A percentile compares a stretch with the other conserved stretches of the same genome.
These are phyloP conservation scores for Drosophila rhopaloa DNA, from an alignment of 1,140 invertebrate genomes.

Conservation along the genomic window DNA sequence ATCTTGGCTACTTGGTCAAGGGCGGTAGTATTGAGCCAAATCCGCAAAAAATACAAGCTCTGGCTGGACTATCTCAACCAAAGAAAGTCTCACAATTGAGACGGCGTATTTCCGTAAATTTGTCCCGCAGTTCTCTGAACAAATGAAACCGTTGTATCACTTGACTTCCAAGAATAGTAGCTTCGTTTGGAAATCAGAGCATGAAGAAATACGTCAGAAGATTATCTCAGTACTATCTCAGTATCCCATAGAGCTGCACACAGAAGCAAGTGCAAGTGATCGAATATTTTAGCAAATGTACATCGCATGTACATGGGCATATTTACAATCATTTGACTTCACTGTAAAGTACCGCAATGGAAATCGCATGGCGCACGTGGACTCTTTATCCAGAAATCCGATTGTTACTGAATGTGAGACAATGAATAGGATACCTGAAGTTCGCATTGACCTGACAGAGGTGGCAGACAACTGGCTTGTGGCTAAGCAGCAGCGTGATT, in stretches of 20 bases:
- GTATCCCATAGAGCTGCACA: slow-evolving; percentile 9
- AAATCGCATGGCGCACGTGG: neutral
- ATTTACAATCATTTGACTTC: slow-evolving; percentile 3
- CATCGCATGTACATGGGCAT: slow-evolving; percentile 4
- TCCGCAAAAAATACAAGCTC: too few relatives aligned
- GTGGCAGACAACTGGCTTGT: too few relatives aligned
- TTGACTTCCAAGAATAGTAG: neutral
- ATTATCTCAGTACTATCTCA: slow-evolving; percentile 12
- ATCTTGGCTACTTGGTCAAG: too few relatives aligned
- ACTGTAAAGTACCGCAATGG: neutral
- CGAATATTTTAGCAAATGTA: too few relatives aligned
- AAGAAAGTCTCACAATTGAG: too few relatives aligned
- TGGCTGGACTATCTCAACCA: too few relatives aligned
- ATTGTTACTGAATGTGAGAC: neutral
- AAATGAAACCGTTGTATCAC: too few relatives aligned
- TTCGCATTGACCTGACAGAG: neutral
- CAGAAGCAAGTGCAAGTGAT: neutral
- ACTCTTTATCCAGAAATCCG: neutral
- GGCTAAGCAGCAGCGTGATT: neutral
- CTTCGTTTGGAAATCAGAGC: slow-evolving; percentile 14
- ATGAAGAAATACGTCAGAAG: slow-evolving; percentile 12
- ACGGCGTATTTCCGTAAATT: neutral
- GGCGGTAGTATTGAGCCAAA: neutral
- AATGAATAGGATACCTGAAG: neutral
- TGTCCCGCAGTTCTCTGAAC: neutral